Conservation (phyloP, 2,113 vertebrate species). For the Syngnathus typhle region DNA sequence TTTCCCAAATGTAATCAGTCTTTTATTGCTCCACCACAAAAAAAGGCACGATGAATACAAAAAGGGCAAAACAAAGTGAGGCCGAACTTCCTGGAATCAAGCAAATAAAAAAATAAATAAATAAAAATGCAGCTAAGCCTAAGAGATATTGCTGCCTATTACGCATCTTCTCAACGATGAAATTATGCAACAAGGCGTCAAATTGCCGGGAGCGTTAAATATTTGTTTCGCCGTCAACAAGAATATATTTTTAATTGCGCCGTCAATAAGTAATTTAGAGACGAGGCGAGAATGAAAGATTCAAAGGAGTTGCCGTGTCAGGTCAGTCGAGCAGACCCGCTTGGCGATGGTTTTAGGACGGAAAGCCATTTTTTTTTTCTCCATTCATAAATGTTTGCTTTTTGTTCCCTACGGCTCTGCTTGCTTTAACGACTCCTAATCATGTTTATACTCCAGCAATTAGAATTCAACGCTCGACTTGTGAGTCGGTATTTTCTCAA, state of each 20-base stretch:
- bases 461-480: not conserved
- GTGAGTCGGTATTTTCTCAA: constrained; percentile 3
- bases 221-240: constrained; percentile 2
- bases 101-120: constrained; percentile 9
- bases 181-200: constrained; percentile 18
- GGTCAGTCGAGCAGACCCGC: constrained; percentile 28
- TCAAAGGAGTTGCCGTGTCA: not conserved
- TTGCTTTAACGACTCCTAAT: not conserved
- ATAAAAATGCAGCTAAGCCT: constrained; percentile 6
- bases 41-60: constrained; percentile 8
- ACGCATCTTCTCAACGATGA: constrained; percentile 7
- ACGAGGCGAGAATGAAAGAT: constrained; percentile 12
- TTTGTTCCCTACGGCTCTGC: not conserved
- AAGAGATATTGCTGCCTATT: constrained; percentile 9
- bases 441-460: not conserved
- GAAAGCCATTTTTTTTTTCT: too few relatives aligned
- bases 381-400: not conserved
- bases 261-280: constrained; percentile 21
- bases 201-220: constrained; percentile 16
- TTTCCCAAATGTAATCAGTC: constrained; percentile 25
- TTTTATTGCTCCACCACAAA: constrained; percentile 8
- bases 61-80: not conserved
- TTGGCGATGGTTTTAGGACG: not conserved
- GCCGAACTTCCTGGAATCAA: not conserved
- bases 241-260: constrained; percentile 18